A percentile compares a stretch with the other conserved stretches of the same genome.
Evolutionary conservation across 2,888 invertebrate species (phyloP).

Genomic region (Drosophila tripunctata): DNA sequence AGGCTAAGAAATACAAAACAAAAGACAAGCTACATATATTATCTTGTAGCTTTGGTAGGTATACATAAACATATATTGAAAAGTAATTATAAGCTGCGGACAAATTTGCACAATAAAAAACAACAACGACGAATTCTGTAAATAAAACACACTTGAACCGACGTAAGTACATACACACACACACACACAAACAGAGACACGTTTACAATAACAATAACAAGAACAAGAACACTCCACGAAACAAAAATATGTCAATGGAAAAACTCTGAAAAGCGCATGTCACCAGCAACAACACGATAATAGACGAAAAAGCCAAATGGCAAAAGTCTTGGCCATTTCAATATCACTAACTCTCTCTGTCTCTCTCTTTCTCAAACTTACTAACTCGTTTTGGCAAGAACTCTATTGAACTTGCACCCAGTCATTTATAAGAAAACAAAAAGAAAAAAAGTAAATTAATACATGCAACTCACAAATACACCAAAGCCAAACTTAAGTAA

Average conservation of each 20-base stretch:
- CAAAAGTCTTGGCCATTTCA: conserved; percentile 27
- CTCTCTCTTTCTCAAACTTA: conserved; percentile 24
- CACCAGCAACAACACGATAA: conserved; percentile 26
- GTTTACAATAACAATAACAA: conserved; percentile 16
- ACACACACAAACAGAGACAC: conserved; percentile 48
- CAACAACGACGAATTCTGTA: conserved; percentile 53
- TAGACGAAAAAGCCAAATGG: conserved; percentile 18
- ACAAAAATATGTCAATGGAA: conserved; percentile 39
- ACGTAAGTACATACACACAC: conserved; percentile 65
- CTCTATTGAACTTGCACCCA: conserved; percentile 69
- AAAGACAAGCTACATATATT: conserved; percentile 26
- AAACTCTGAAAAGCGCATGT: conserved; percentile 45
- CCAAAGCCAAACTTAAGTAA: conserved; percentile 32
- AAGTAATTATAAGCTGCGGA: conserved; percentile 31
- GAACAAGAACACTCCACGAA: conserved; percentile 26
- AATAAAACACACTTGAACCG: conserved; percentile 60
- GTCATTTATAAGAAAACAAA: conserved; percentile 42
- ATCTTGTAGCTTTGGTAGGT: conserved; percentile 52
- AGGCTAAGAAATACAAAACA: conserved; percentile 30
- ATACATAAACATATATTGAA: conserved; percentile 28
- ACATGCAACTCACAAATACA: conserved; percentile 36
- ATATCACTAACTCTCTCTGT: conserved; percentile 30
- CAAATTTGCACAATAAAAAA: conserved; percentile 20
- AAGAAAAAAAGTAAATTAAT: conserved; percentile 30
- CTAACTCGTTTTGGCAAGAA: conserved; percentile 64